phyloP scores from a whole-genome alignment of 2,888 invertebrate genomes.

The Drosophila mimica region DNA sequence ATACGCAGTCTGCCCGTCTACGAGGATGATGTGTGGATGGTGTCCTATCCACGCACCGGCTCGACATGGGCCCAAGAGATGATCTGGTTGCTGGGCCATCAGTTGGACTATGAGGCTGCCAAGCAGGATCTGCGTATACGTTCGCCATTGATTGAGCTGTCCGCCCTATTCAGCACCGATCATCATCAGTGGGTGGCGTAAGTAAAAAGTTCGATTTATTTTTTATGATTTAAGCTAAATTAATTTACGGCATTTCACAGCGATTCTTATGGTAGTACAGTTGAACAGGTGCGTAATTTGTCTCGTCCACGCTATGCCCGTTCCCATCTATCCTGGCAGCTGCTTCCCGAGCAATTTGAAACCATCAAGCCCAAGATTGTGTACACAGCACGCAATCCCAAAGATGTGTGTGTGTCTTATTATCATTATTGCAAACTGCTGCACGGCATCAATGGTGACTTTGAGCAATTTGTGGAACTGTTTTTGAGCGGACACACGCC shows the following conservation, averaged over 20 bases:
- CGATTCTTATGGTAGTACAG: conserved; percentile 88
- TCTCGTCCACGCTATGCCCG: conserved; percentile 91
- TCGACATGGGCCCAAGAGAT: conserved; percentile 98
- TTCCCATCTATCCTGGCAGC: conserved; percentile 90
- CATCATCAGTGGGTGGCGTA: conserved; percentile 87
- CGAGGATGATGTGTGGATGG: conserved; percentile 93
- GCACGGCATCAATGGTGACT: conserved; percentile 88
- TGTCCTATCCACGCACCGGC: conserved; percentile 95
- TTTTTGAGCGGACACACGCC: conserved; percentile 89
- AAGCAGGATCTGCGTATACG: conserved; percentile 87
- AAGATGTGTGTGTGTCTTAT: conserved; percentile 95
- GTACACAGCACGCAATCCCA: conserved; percentile 95
- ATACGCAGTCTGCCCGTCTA: conserved; percentile 90
- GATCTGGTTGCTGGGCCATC: conserved; percentile 94
- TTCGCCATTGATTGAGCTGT: conserved; percentile 91
- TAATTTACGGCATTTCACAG: conserved; percentile 43
- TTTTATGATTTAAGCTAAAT: neutral
- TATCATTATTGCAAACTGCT: conserved; percentile 92
- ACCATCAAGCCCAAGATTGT: conserved; percentile 92
- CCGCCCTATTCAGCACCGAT: conserved; percentile 88
- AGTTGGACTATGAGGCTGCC: conserved; percentile 91
- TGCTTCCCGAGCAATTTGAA: conserved; percentile 89
- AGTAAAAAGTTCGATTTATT: conserved; percentile 81
- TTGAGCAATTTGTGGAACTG: conserved; percentile 91
- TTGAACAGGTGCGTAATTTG: conserved; percentile 89